A percentile compares a stretch with the other conserved stretches of the same genome.
Evolutionary conservation across 2,888 invertebrate species (phyloP).

Genomic region (Bruchidius siliquastri): DNA sequence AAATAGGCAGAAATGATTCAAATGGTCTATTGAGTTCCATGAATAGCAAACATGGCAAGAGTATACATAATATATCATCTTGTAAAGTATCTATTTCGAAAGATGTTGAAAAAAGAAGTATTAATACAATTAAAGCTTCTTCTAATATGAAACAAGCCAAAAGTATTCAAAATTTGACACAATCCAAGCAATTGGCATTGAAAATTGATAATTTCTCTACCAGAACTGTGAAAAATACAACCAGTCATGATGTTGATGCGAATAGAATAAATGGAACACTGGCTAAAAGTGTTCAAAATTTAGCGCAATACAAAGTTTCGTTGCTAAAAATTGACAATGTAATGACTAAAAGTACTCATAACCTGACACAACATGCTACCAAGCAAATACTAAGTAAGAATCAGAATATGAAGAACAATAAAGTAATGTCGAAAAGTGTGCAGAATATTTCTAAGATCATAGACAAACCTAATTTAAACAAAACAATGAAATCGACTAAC

Average conservation of each 20-base stretch:
- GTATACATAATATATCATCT: slow-evolving; percentile 1
- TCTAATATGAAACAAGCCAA: slow-evolving; percentile 9
- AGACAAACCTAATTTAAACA: background rate
- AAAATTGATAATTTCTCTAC: slow-evolving; percentile 7
- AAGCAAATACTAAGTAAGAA: background rate
- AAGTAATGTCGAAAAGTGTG: slow-evolving; percentile 16
- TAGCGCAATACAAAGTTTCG: slow-evolving; percentile 16
- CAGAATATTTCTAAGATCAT: slow-evolving; percentile 11
- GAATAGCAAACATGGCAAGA: background rate
- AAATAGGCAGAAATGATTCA: background rate
- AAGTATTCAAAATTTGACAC: slow-evolving; percentile 26
- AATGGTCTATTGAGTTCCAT: background rate
- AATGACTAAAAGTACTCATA: slow-evolving; percentile 14
- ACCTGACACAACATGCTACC: slow-evolving; percentile 3
- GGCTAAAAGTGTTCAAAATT: slow-evolving; percentile 10
- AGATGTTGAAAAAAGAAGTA: background rate
- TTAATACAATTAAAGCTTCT: background rate
- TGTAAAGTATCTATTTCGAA: background rate
- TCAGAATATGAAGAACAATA: slow-evolving; percentile 3
- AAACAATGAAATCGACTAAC: background rate
- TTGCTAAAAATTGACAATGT: slow-evolving; percentile 14
- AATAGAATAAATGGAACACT: slow-evolving; percentile 7
- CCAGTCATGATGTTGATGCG: no score
- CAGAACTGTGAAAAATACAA: no score
- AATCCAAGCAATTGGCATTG: slow-evolving; percentile 15